A percentile compares a stretch with the other conserved stretches of the same genome.
These are phyloP conservation scores for Lichenostomus cassidix DNA, from an alignment of 2,113 vertebrate species.

Conservation along the genomic window DNA sequence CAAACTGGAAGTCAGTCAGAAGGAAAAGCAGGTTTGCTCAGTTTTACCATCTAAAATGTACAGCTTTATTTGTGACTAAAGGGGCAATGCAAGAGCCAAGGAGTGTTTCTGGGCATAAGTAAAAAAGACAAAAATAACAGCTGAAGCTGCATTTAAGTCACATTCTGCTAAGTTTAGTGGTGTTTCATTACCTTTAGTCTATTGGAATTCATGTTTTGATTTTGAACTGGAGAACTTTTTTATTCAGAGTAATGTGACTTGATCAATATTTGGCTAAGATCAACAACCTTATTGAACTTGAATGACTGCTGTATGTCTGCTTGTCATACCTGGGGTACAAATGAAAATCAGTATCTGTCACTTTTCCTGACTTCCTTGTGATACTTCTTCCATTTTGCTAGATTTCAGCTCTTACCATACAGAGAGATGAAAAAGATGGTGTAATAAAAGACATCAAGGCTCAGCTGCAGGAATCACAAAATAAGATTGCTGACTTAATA, in stretches of 20 bases:
- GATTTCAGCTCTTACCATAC: conserved; percentile 75
- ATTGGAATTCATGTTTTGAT: neutral
- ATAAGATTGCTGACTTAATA: conserved; percentile 73
- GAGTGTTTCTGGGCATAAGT: neutral
- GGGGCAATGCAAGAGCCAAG: neutral
- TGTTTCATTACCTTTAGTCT: neutral
- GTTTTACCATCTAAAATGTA: neutral
- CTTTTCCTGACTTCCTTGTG: neutral
- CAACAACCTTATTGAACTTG: neutral
- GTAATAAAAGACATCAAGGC: conserved; percentile 73
- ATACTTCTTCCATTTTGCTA: conserved; percentile 60
- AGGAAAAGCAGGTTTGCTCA: conserved; percentile 83
- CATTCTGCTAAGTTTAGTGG: neutral
- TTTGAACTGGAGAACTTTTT: neutral
- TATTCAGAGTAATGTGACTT: neutral
- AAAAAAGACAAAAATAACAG: neutral
- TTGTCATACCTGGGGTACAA: neutral
- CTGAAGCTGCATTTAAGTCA: neutral
- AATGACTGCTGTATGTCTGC: neutral
- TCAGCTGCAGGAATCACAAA: conserved; percentile 77
- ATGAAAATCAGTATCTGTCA: neutral
- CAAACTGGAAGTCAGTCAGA: conserved; percentile 75
- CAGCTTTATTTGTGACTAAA: neutral
- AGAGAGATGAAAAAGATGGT: conserved; percentile 76
- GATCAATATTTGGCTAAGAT: neutral